Base-by-base conservation (phyloP, 2,797 vertebrate species). In the Zenarchopterus dispar region DNA sequence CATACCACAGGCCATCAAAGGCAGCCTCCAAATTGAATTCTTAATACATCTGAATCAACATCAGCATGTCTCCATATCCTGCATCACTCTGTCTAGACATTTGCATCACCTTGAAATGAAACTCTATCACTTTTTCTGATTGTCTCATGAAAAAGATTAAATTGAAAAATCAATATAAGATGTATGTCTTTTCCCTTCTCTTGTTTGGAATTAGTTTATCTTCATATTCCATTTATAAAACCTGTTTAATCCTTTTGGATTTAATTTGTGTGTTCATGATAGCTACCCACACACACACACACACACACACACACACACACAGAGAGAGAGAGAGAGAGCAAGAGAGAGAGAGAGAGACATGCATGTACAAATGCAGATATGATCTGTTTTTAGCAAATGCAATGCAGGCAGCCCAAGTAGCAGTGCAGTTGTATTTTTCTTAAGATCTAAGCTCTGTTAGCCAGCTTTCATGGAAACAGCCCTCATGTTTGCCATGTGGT, bases 21-120 rank as follows among this genome's bases (percentile, higher is more conserved):
- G 84, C 33, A 68, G 24, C 46, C 63, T 66, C 54, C 36, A 75
- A 79, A 89, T 78, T 69, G 67, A 80, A 75, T 86, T 61, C 50
- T 67, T 82, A 74, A 82, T 77, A 70, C 70, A 63, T 69, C 63
- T 62, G 76, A 84, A 80, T 70, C 70, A 69, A 77, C 77, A 71
- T 31, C 41, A 16, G 69, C 51, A 46, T 16, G 21, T 64, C 69
- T 75, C 15, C 2, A 53, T 77, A 76, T 47, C 65, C 77, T 70
- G 70, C 48, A 83, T 82, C 67, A 49, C 55, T 33, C 46, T 44
- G 46, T 18, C 1, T 2, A 64, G 70, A 64, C 62, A 78, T 82
- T 70, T 62, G 52, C 79, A 64, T 75, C 67, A 70, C 23, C 65
- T 67, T 66, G 21, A 71, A 77, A 55, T 74, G 24, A 72, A 65